Evolutionary conservation across 2,113 vertebrate genomes (phyloP).

Genomic region (Oryzias woworae): DNA sequence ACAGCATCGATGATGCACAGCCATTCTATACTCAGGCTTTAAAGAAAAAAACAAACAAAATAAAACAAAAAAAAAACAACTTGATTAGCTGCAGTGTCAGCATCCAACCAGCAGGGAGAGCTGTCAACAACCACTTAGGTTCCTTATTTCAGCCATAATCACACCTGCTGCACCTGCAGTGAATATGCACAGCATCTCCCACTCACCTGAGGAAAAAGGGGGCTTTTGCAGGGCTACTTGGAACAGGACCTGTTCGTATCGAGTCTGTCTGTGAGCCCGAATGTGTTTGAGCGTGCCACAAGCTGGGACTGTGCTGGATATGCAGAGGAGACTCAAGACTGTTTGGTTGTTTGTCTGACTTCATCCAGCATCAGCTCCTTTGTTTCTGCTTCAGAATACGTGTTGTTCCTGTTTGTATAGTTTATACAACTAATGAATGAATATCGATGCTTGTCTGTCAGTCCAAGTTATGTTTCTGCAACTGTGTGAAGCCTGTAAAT

Average conservation of each 20-base stretch:
- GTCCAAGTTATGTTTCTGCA: constrained; percentile 11
- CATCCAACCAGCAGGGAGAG: constrained; percentile 67
- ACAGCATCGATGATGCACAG: constrained; percentile 46
- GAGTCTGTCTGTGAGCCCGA: background rate
- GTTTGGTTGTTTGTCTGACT: background rate
- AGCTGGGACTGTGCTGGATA: constrained; percentile 1
- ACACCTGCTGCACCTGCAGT: constrained; percentile 63
- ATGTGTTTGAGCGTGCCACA: constrained; percentile 7
- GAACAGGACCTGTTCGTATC: constrained; percentile 21
- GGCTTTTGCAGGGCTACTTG: constrained; percentile 44
- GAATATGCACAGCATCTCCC: constrained; percentile 55
- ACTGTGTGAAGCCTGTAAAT: constrained; percentile 1
- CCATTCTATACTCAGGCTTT: constrained; percentile 73
- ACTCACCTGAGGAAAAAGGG: constrained; percentile 21
- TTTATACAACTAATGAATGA: constrained; percentile 18
- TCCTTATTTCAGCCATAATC: constrained; percentile 56
- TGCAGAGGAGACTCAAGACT: constrained; percentile 9
- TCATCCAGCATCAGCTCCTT: constrained; percentile 2
- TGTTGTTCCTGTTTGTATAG: constrained; percentile 12
- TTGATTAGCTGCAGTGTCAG: constrained; percentile 59
- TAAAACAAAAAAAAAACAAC: constrained; percentile 7
- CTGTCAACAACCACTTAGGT: constrained; percentile 41
- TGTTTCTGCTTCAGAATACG: constrained; percentile 5
- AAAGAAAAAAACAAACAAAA: background rate
- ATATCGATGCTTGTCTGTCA: constrained; percentile 16